A percentile compares a stretch with the other conserved stretches of the same genome.
phyloP scores from a whole-genome alignment of 2,113 vertebrate genomes.

The Micromys minutus region DNA sequence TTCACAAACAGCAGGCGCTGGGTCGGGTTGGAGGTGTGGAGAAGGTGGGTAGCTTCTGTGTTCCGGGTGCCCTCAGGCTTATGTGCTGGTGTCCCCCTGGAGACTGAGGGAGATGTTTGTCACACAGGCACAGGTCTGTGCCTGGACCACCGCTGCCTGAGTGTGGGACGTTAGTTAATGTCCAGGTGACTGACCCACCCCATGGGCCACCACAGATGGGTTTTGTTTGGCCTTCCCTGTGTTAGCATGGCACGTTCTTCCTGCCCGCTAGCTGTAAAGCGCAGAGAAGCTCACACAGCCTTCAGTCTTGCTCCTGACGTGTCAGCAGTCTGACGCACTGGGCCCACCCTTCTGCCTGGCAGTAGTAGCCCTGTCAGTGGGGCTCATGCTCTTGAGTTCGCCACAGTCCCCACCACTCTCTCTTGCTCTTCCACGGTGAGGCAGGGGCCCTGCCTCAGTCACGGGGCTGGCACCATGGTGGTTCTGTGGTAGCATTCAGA shows the following conservation, averaged over 20 bases:
- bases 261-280: slow-evolving; percentile 43
- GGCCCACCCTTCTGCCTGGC: slow-evolving; percentile 55
- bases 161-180: not conserved
- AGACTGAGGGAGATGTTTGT: not conserved
- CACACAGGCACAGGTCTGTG: not conserved
- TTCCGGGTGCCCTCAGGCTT: not conserved
- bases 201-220: slow-evolving; percentile 43
- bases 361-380: not conserved
- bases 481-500: slow-evolving; percentile 48
- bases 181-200: not conserved
- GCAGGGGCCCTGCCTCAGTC: slow-evolving; percentile 38
- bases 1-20: not conserved
- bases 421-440: slow-evolving; percentile 46
- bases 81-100: fast-evolving
- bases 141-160: not conserved
- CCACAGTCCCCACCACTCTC: slow-evolving; percentile 74
- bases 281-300: not conserved
- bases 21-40: not conserved
- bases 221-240: slow-evolving; percentile 79
- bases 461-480: slow-evolving; percentile 51
- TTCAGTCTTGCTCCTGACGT: slow-evolving; percentile 12
- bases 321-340: slow-evolving; percentile 42
- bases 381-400: slow-evolving; percentile 67
- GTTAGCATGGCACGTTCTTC: slow-evolving; percentile 32
- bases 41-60: fast-evolving